Percentiles rank a stretch among this genome's conserved stretches.
phyloP scores from a whole-genome alignment of 2,797 vertebrate genomes.

The Merluccius polli region DNA sequence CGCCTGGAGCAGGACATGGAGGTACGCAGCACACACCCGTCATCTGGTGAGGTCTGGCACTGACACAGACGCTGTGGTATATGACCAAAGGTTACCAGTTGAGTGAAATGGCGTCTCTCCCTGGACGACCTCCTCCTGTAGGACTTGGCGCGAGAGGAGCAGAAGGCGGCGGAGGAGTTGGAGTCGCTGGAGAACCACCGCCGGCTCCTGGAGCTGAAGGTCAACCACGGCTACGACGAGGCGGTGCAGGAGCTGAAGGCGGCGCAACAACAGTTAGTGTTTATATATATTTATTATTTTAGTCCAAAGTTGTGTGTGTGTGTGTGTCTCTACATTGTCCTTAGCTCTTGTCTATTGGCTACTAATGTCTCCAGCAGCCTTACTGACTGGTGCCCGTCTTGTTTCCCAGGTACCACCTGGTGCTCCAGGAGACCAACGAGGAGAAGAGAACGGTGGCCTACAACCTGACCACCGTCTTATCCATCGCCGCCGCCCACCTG shows the following conservation, averaged over 20 bases:
- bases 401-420: conserved; percentile 70
- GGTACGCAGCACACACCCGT: conserved; percentile 44
- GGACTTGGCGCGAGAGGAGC: conserved; percentile 68
- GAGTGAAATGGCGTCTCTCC: neutral
- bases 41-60: no score
- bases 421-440: conserved; percentile 76
- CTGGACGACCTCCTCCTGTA: conserved; percentile 34
- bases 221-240: conserved; percentile 68
- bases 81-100: no score
- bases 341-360: no score
- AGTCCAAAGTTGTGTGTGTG: neutral
- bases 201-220: conserved; percentile 70
- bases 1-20: conserved; percentile 64
- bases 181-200: conserved; percentile 67
- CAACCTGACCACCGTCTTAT: conserved; percentile 65
- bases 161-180: conserved; percentile 69
- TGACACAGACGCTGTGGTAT: no score
- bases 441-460: conserved; percentile 67
- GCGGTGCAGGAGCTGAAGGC: conserved; percentile 70
- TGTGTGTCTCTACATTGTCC: no score
- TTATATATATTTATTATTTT: neutral
- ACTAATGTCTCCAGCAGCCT: no score
- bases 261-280: conserved; percentile 72
- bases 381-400: neutral
- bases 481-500: conserved; percentile 64